Conservation (phyloP, 2,888 invertebrate genomes). For the Oasisia sp. region DNA sequence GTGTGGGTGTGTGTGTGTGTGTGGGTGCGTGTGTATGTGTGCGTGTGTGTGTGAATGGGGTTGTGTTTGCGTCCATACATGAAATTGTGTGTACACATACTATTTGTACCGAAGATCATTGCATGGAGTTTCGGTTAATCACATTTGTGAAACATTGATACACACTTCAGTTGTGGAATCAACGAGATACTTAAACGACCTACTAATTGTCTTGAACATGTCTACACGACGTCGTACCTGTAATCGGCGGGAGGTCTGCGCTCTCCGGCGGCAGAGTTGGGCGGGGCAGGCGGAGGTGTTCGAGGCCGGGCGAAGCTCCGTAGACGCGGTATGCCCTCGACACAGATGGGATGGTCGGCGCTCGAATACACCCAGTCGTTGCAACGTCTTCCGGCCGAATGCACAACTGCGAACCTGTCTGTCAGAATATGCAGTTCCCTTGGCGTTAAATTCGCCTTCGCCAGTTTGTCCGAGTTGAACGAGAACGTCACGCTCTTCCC, state of each 20-base stretch:
- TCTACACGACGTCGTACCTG: background rate
- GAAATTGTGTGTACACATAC: too few species aligned
- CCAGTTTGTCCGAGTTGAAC: background rate
- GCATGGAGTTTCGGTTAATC: too few species aligned
- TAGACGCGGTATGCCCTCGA: background rate
- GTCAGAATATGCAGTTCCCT: background rate
- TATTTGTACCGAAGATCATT: too few species aligned
- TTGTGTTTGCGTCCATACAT: too few species aligned
- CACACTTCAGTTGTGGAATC: too few species aligned
- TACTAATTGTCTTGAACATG: background rate
- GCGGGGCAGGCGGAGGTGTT: background rate
- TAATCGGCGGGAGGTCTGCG: constrained; percentile 6
- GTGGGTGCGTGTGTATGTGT: too few species aligned
- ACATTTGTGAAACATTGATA: too few species aligned
- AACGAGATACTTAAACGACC: background rate
- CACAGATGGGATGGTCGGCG: background rate
- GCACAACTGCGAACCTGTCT: background rate
- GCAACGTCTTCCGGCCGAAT: background rate
- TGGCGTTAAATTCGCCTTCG: background rate
- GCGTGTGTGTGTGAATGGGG: too few species aligned
- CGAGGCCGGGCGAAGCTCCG: background rate
- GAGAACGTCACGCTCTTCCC: background rate
- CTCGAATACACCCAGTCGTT: background rate
- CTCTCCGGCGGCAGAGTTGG: background rate
- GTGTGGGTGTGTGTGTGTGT: too few species aligned